phyloP scores from a whole-genome alignment of 2,113 vertebrate species.

The Chaetops frenatus region DNA sequence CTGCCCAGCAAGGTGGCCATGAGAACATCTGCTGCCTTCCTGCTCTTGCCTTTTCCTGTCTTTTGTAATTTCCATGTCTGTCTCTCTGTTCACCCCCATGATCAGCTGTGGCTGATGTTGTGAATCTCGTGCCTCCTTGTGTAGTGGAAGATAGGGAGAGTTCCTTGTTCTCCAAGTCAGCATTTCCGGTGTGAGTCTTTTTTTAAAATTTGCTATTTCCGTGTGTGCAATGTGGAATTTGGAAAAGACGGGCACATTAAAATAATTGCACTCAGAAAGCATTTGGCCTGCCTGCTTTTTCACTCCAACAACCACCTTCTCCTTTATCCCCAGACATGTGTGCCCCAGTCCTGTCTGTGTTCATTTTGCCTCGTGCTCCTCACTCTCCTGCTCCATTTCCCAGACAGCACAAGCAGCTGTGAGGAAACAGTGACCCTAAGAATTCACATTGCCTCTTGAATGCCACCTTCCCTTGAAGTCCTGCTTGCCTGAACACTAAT shows the following conservation, averaged over 20 bases:
- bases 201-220: not conserved
- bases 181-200: not conserved
- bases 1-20: not conserved
- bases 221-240: not conserved
- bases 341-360: not conserved
- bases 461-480: not conserved
- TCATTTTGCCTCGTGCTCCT: not conserved
- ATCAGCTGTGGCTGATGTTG: not conserved
- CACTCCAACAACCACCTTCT: not conserved
- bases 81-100: not conserved
- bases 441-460: not conserved
- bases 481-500: not conserved
- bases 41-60: not conserved
- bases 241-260: slow-evolving; percentile 37
- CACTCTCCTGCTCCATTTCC: not conserved
- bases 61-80: not conserved
- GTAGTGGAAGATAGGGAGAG: not conserved
- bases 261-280: not conserved
- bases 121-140: not conserved
- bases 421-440: not conserved
- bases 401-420: not conserved
- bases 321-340: not conserved
- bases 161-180: not conserved
- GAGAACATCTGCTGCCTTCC: not conserved
- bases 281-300: not conserved